Percentiles rank a stretch among this genome's conserved stretches.
phyloP scores from a whole-genome alignment of 2,797 vertebrate species.

The Rhinichthys osculus region DNA sequence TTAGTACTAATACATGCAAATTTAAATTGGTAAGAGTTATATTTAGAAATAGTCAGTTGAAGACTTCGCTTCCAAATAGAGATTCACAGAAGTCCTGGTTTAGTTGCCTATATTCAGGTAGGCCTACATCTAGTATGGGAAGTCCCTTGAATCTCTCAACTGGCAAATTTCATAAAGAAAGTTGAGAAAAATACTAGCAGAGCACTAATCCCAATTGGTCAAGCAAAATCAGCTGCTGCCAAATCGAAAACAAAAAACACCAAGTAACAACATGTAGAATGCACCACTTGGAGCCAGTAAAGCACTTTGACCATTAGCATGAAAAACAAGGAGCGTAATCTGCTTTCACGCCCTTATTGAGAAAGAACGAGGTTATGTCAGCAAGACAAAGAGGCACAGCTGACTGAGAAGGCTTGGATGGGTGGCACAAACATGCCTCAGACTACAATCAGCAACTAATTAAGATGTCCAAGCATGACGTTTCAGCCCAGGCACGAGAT shows the following conservation, averaged over 20 bases:
- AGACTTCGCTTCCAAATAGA: neutral
- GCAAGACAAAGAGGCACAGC: conserved; percentile 31
- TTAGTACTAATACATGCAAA: neutral
- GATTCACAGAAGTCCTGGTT: neutral
- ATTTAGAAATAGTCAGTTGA: neutral
- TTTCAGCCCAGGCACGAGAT: conserved; percentile 50
- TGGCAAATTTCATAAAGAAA: neutral
- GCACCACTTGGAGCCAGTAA: conserved; percentile 73
- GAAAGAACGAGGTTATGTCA: conserved; percentile 53
- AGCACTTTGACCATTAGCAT: conserved; percentile 65
- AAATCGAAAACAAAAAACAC: conserved; percentile 43
- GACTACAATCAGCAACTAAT: conserved; percentile 32
- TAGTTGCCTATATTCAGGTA: neutral
- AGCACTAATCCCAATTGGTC: conserved; percentile 40
- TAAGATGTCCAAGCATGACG: conserved; percentile 31
- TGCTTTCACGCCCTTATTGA: conserved; percentile 77
- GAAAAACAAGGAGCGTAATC: conserved; percentile 81
- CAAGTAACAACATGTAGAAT: conserved; percentile 64
- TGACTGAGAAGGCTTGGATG: conserved; percentile 69
- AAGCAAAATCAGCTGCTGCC: conserved; percentile 26
- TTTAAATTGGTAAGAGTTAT: neutral
- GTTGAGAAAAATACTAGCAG: conserved; percentile 7
- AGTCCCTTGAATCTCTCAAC: neutral
- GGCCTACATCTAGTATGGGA: neutral
- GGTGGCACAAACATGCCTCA: conserved; percentile 30